Percentiles rank a stretch among this genome's conserved stretches.
Conservation (phyloP, 2,888 invertebrate species). For the Drepanosiphum platanoidis region DNA sequence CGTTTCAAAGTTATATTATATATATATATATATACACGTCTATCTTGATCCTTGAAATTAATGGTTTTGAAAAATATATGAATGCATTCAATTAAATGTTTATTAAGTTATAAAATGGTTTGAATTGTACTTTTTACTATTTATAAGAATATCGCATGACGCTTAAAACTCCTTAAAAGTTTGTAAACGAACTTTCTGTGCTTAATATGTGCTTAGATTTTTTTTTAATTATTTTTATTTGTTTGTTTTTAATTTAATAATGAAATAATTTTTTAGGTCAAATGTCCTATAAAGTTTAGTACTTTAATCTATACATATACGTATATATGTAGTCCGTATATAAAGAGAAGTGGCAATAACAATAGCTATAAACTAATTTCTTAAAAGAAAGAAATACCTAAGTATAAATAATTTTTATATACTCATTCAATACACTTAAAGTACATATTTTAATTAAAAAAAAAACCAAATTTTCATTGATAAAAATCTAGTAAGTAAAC, state of each 20-base stretch:
- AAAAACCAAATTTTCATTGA: neutral
- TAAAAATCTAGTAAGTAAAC: no score
- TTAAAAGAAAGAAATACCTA: neutral
- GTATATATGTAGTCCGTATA: no score
- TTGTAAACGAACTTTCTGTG: neutral
- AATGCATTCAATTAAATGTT: slow-evolving; percentile 28
- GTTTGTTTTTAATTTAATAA: neutral
- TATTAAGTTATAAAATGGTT: slow-evolving; percentile 17
- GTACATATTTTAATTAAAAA: neutral
- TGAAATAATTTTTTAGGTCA: neutral
- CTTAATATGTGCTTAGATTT: neutral
- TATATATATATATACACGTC: no score
- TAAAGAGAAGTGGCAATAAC: neutral
- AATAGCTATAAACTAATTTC: neutral
- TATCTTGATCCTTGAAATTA: neutral
- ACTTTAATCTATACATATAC: neutral
- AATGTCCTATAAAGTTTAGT: neutral
- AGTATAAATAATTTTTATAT: neutral
- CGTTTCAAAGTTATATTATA: neutral
- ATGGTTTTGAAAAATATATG: slow-evolving; percentile 25
- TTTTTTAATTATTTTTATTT: neutral
- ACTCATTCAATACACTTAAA: neutral
- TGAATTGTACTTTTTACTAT: slow-evolving; percentile 36
- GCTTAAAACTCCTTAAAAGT: neutral
- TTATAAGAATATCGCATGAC: neutral